Base-by-base conservation (phyloP, 2,888 invertebrate species). In the Dioctria rufipes region DNA sequence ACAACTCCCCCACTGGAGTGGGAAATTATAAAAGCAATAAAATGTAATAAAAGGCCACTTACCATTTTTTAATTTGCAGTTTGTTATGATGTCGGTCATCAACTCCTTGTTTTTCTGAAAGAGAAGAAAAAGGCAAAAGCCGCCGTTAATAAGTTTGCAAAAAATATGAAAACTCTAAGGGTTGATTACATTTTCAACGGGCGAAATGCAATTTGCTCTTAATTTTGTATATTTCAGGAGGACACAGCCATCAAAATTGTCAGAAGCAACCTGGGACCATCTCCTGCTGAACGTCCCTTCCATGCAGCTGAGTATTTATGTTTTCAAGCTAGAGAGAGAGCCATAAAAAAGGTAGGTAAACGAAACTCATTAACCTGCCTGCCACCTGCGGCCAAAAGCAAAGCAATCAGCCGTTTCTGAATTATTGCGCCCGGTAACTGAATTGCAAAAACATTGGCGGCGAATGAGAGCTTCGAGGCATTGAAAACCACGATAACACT, bases 91-190 rank as follows among this genome's bases (percentile, higher is more conserved):
- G 86, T 94, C 93, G 88, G 93, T 94, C 93, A 94, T 94, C 86
- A 93, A 90, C 87, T 94, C 94, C 88, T 93, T 93, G 89, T 94
- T 94, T 90, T 93, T 93, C 94, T 94, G 82, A 85, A 87, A 88
- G 86, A 86, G 80, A 81, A 80, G 69, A 80, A 83, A 63, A 82
- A 73, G 80, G 77, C 60, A 83, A 42, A 25, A 25, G 25, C 25
- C 25, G 25, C 25, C 25, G 49, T 71, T 43, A 66, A 61, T 67
- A 65, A 69, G 9, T 54, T 71, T 69, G 43, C 25, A 13, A n/a
- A 40, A 58, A 71, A 11, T 66, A n/a, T 39, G 39, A 51, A 67
- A 71, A 60, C 49, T 60, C 11, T 60, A 8, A 13, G 25, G 40
- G 42, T 65, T 1, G 5, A 54, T 78, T 78, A 78, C 65, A 40